Evolutionary conservation across 1,140 invertebrate species (phyloP).

Genomic region (Drusus annulatus): DNA sequence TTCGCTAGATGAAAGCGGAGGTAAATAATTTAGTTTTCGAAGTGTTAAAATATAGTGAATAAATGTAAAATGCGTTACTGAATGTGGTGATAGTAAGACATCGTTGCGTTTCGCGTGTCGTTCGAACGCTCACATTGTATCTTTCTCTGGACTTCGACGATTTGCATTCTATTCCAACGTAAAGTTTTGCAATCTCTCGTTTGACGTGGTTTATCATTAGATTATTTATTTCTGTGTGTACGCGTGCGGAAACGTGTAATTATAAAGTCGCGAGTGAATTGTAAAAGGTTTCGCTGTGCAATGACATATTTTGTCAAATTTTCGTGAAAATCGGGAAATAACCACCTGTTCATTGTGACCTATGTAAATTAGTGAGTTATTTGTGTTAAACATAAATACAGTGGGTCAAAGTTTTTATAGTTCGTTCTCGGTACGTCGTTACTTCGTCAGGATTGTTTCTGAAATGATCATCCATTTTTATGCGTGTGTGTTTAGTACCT

Average conservation of each 20-base stretch:
- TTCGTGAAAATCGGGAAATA: conserved; percentile 39
- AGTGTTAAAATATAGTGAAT: conserved; percentile 34
- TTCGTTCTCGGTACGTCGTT: not conserved
- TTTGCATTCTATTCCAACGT: conserved; percentile 42
- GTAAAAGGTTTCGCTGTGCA: conserved; percentile 15
- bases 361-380: conserved; percentile 44
- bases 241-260: conserved; percentile 2
- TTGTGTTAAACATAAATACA: conserved; percentile 18
- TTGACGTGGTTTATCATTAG: conserved; percentile 41
- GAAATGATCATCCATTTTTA: not conserved
- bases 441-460: not conserved
- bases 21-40: conserved; percentile 40
- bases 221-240: conserved; percentile 9
- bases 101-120: not conserved
- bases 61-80: not conserved
- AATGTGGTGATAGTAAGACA: conserved; percentile 37
- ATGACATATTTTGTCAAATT: conserved; percentile 34
- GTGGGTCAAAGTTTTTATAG: conserved; percentile 9
- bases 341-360: conserved; percentile 50
- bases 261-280: not conserved
- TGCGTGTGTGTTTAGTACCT: not conserved
- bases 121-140: conserved; percentile 24
- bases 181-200: conserved; percentile 38
- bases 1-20: conserved; percentile 51
- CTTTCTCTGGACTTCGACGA: conserved; percentile 24